A percentile compares a stretch with the other conserved stretches of the same genome.
phyloP scores from a whole-genome alignment of 2,797 vertebrate genomes.

The Helicolenus hilgendorfi region DNA sequence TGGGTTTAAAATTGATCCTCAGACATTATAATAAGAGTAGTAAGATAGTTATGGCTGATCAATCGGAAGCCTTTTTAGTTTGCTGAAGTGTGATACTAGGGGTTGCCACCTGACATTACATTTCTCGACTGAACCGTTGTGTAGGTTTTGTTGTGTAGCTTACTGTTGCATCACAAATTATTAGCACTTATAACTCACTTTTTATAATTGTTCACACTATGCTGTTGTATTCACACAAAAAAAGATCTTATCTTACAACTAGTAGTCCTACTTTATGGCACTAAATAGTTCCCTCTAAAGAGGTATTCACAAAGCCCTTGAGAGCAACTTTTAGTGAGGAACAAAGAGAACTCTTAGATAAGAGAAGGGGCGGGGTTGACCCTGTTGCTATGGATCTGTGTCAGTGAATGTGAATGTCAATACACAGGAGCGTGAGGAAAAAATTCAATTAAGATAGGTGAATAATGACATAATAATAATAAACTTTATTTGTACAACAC shows the following conservation, averaged over 20 bases:
- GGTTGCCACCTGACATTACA: no score
- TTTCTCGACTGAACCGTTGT: no score
- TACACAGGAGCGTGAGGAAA: background rate
- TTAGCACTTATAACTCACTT: background rate
- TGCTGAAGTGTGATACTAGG: no score
- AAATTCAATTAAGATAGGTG: background rate
- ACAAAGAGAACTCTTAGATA: background rate
- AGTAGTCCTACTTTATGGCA: background rate
- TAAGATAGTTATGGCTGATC: no score
- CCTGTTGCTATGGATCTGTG: background rate
- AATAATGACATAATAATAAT: background rate
- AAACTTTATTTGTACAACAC: background rate
- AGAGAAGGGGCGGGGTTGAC: no score
- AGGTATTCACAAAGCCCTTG: background rate
- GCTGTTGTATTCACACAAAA: background rate
- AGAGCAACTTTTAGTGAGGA: background rate
- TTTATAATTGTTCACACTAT: no score
- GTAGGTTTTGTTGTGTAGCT: background rate
- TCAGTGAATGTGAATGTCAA: background rate
- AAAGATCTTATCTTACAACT: background rate
- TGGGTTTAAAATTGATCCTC: no score
- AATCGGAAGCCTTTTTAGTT: no score
- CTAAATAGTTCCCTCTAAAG: background rate
- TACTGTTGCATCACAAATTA: background rate
- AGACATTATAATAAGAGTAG: no score